Conservation (phyloP, 2,797 vertebrate species). For the Pelochelys cantorii region DNA sequence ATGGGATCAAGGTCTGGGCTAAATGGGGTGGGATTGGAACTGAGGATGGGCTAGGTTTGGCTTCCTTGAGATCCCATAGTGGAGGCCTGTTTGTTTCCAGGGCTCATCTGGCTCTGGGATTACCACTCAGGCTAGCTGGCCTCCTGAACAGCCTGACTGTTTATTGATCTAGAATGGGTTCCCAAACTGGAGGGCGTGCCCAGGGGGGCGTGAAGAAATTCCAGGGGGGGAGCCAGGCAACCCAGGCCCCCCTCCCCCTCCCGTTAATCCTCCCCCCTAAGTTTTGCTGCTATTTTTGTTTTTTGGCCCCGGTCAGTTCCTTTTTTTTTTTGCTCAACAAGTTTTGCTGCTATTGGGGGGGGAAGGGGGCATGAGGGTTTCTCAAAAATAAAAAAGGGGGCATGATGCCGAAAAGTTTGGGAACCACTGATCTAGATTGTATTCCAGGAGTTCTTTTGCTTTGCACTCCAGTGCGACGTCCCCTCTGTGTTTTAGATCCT, state of each 20-base stretch:
- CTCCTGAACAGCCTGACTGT: background rate
- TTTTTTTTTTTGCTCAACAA: too few relatives aligned
- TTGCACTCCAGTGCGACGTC: accelerated
- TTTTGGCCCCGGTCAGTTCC: too few relatives aligned
- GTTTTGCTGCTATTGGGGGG: too few relatives aligned
- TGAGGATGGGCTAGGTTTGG: accelerated
- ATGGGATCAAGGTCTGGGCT: accelerated
- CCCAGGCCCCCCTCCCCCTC: too few relatives aligned
- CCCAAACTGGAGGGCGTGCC: too few relatives aligned
- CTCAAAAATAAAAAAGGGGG: too few relatives aligned
- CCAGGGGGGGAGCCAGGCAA: too few relatives aligned
- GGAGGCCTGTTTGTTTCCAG: accelerated
- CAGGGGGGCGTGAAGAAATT: too few relatives aligned
- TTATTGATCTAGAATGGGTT: background rate
- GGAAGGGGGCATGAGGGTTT: too few relatives aligned
- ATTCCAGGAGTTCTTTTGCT: background rate
- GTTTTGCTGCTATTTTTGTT: too few relatives aligned
- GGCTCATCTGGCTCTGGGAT: background rate
- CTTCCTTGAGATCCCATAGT: background rate
- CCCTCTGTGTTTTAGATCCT: slow-evolving; percentile 84
- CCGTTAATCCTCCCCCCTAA: too few relatives aligned
- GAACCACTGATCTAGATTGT: background rate
- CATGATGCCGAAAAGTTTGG: too few relatives aligned
- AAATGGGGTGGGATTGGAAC: background rate
- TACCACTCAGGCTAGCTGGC: background rate